A percentile compares a stretch with the other conserved stretches of the same genome.
Conservation (phyloP, 1,140 invertebrate genomes). For the Euura saliciscinereae region DNA sequence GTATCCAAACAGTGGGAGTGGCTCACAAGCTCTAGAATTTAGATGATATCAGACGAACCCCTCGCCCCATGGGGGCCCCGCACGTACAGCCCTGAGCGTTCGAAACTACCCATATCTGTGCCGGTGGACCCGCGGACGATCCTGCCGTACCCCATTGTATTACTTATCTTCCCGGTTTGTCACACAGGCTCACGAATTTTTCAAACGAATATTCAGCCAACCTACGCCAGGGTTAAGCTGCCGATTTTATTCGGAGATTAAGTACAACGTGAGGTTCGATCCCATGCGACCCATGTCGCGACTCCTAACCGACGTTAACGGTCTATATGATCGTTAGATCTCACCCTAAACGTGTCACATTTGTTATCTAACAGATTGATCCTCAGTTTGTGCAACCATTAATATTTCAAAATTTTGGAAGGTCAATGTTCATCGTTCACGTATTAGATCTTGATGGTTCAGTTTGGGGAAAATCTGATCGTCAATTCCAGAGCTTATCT, state of each 20-base stretch:
- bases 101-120: slow-evolving; percentile 13
- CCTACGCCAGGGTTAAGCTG: background rate
- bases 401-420: background rate
- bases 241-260: slow-evolving; percentile 25
- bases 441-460: no score
- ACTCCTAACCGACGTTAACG: slow-evolving; percentile 4
- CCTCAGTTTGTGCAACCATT: background rate
- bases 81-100: slow-evolving; percentile 10
- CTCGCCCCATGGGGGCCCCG: background rate
- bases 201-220: slow-evolving; percentile 25
- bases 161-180: slow-evolving; percentile 15
- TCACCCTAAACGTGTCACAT: slow-evolving; percentile 4
- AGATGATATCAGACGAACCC: slow-evolving; percentile 10
- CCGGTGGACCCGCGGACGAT: slow-evolving; percentile 2
- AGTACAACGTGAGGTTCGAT: slow-evolving; percentile 1
- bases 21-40: slow-evolving; percentile 9
- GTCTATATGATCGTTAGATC: background rate
- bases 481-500: no score
- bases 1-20: slow-evolving; percentile 5
- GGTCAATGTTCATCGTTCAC: background rate
- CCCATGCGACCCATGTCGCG: background rate
- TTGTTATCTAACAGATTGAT: background rate
- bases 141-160: slow-evolving; percentile 9
- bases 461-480: no score
- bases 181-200: slow-evolving; percentile 10